Percentiles rank a stretch among this genome's conserved stretches.
phyloP scores from a whole-genome alignment of 1,140 invertebrate species.

The Atta colombica region DNA sequence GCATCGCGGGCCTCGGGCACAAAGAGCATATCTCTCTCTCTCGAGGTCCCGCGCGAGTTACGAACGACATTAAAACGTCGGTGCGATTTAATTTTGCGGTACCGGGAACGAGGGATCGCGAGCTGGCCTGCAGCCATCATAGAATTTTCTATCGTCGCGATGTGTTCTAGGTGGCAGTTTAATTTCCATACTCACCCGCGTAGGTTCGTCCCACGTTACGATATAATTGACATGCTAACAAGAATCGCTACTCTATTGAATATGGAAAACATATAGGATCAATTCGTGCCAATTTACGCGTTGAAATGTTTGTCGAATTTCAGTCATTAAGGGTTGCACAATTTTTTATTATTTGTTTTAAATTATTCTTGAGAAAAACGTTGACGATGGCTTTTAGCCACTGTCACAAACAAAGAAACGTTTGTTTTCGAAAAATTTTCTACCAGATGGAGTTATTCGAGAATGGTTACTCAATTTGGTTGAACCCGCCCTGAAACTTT shows the following conservation, averaged over 20 bases:
- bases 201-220: not conserved
- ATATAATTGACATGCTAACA: constrained; percentile 12
- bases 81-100: constrained; percentile 78
- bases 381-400: not conserved
- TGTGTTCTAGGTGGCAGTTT: not conserved
- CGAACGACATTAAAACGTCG: constrained; percentile 63
- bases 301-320: not conserved
- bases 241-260: not conserved
- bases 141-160: constrained; percentile 55
- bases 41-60: constrained; percentile 54
- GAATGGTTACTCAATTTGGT: constrained; percentile 34
- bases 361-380: not conserved
- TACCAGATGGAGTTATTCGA: constrained; percentile 25
- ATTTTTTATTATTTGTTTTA: not conserved
- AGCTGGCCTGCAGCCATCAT: constrained; percentile 40
- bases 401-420: constrained; percentile 1
- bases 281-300: not conserved
- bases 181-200: not conserved
- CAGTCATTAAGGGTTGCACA: not conserved
- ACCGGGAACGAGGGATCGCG: constrained; percentile 34
- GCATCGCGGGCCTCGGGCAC: constrained; percentile 69
- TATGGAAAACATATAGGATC: not conserved
- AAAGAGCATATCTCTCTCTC: constrained; percentile 72
- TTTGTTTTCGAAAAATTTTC: constrained; percentile 12
- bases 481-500: not conserved